These are phyloP conservation scores for Labrus mixtus DNA, from an alignment of 2,113 vertebrate species.

Conservation along the genomic window DNA sequence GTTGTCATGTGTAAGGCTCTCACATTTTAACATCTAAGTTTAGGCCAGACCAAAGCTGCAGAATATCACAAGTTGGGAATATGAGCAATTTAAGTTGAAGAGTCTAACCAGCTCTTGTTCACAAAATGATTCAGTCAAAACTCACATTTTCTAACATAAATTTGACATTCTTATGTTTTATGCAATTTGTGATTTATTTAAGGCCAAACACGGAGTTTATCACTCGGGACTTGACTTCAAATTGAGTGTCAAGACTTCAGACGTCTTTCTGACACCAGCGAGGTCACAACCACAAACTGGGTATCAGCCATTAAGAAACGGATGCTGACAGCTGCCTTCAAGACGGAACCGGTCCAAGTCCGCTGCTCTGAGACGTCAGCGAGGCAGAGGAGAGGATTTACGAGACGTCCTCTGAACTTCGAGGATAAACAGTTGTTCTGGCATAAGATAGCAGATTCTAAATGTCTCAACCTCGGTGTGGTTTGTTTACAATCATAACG, in stretches of 20 bases:
- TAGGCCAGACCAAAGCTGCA: too few species aligned
- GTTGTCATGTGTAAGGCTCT: too few species aligned
- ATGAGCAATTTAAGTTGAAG: too few species aligned
- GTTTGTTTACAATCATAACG: constrained; percentile 37
- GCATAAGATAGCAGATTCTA: not conserved
- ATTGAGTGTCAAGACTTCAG: not conserved
- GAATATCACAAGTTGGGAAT: too few species aligned
- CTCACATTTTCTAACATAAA: too few species aligned
- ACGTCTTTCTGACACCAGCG: not conserved
- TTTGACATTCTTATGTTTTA: too few species aligned
- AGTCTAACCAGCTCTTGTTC: too few species aligned
- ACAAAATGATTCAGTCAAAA: too few species aligned
- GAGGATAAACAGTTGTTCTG: not conserved
- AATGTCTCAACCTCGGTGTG: constrained; percentile 29
- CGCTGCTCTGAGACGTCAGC: not conserved
- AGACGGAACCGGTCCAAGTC: not conserved
- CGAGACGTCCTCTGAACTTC: constrained; percentile 8
- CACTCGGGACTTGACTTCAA: not conserved
- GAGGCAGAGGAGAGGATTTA: constrained; percentile 5
- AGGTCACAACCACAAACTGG: not conserved
- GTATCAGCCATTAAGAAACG: not conserved
- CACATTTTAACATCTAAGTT: too few species aligned
- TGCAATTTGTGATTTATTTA: too few species aligned
- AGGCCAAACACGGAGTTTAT: too few species aligned
- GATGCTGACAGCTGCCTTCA: constrained; percentile 1